phyloP scores from a whole-genome alignment of 2,888 invertebrate genomes.

The Ornithoptera alexandrae region DNA sequence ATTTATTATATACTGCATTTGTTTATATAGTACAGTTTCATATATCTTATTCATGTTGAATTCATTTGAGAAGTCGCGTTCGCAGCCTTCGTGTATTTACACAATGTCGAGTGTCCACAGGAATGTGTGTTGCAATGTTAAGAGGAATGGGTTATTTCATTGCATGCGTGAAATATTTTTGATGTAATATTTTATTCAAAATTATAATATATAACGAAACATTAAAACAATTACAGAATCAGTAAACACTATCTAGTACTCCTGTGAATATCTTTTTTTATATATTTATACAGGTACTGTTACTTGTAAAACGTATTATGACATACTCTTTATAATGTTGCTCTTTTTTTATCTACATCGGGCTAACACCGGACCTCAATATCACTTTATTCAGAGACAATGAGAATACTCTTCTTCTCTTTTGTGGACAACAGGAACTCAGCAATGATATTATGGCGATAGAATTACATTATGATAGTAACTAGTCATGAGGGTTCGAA shows the following conservation, averaged over 20 bases:
- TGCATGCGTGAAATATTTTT: slow-evolving; percentile 54
- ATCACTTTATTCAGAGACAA: no score
- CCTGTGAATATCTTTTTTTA: slow-evolving; percentile 69
- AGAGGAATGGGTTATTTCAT: slow-evolving; percentile 63
- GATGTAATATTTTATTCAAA: slow-evolving; percentile 25
- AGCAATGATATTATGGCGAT: no score
- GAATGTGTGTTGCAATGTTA: slow-evolving; percentile 68
- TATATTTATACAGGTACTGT: no score
- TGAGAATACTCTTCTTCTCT: no score
- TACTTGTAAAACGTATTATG: no score
- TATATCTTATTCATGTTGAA: neutral
- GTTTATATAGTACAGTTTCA: slow-evolving; percentile 7
- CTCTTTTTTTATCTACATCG: no score
- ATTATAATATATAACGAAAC: slow-evolving; percentile 29
- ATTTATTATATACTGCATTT: neutral
- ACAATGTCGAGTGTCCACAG: slow-evolving; percentile 71
- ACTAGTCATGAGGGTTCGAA: no score
- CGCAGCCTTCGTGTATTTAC: slow-evolving; percentile 45
- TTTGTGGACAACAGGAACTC: no score
- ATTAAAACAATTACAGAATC: slow-evolving; percentile 29
- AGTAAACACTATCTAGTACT: slow-evolving; percentile 36
- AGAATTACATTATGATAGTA: no score
- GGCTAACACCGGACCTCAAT: no score
- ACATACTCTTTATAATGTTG: no score
- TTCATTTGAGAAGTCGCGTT: slow-evolving; percentile 40